Percentiles rank a stretch among this genome's conserved stretches.
Conservation (phyloP, 2,888 invertebrate genomes). For the Germaria angustata region DNA sequence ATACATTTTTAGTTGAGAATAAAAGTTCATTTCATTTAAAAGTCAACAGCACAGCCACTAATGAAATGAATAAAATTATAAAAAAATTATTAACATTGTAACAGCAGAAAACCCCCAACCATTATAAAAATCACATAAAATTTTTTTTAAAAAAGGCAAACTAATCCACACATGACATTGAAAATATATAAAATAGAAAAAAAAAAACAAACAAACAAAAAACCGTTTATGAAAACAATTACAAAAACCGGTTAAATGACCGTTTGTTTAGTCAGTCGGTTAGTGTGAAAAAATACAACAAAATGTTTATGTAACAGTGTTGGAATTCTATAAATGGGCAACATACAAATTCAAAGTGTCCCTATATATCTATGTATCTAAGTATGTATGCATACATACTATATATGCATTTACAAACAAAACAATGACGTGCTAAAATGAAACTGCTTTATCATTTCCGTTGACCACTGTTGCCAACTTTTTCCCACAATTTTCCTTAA, state of each 20-base stretch:
- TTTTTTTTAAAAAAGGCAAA: slow-evolving; percentile 4
- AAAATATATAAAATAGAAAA: slow-evolving; percentile 51
- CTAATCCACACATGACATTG: slow-evolving; percentile 55
- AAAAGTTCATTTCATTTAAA: neutral
- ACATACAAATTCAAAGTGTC: neutral
- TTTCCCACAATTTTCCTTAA: too few species aligned
- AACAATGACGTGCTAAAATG: neutral
- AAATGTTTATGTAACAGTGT: slow-evolving; percentile 4
- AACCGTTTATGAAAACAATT: slow-evolving; percentile 18
- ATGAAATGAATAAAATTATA: neutral
- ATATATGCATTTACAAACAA: too few species aligned
- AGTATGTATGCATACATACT: neutral
- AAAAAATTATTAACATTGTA: neutral
- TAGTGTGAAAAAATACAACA: slow-evolving; percentile 21
- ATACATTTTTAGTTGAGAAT: too few species aligned
- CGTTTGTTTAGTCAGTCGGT: slow-evolving; percentile 39
- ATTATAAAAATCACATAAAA: slow-evolving; percentile 12
- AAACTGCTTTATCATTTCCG: neutral
- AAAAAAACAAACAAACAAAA: slow-evolving; percentile 10
- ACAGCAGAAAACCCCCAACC: neutral
- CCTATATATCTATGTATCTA: neutral
- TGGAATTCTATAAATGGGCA: neutral
- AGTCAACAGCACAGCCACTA: neutral
- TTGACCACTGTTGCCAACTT: too few species aligned
- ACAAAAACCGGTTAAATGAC: slow-evolving; percentile 60